phyloP scores from a whole-genome alignment of 1,140 invertebrate genomes.

The Aphelenchoides avenae region DNA sequence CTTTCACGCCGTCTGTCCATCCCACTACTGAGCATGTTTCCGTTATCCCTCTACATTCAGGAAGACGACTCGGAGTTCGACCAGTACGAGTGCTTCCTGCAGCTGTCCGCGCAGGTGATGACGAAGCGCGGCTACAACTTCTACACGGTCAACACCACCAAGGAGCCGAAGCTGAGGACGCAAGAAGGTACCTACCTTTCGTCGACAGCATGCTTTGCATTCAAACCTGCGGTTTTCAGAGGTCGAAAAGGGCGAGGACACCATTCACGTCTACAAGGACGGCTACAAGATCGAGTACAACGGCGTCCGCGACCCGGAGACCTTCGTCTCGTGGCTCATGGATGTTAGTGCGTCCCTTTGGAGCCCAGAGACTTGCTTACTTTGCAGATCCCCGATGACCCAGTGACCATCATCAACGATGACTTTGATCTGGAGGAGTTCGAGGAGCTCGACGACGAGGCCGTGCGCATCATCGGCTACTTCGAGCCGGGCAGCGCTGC shows the following conservation, averaged over 20 bases:
- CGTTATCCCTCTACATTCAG: too few species aligned
- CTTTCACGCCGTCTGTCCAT: too few species aligned
- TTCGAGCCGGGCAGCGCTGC: constrained; percentile 59
- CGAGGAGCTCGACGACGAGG: constrained; percentile 55
- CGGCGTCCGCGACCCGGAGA: constrained; percentile 58
- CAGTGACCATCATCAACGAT: constrained; percentile 59
- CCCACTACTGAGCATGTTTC: too few species aligned
- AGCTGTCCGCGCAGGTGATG: constrained; percentile 59
- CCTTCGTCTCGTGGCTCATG: constrained; percentile 59
- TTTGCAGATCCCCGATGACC: constrained; percentile 57
- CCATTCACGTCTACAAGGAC: constrained; percentile 59
- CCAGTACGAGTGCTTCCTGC: constrained; percentile 59
- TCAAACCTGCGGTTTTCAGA: constrained; percentile 34
- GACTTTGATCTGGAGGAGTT: constrained; percentile 59
- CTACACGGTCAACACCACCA: constrained; percentile 58
- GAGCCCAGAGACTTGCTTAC: background rate
- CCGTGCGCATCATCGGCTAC: constrained; percentile 58
- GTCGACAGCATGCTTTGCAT: constrained; percentile 6
- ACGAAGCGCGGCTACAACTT: constrained; percentile 59
- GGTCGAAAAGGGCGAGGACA: constrained; percentile 58
- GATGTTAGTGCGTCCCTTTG: constrained; percentile 32
- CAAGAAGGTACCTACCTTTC: constrained; percentile 44
- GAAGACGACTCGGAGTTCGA: constrained; percentile 57
- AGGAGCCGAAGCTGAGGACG: constrained; percentile 45
- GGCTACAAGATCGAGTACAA: constrained; percentile 60